Evolutionary conservation across 2,888 invertebrate genomes (phyloP).

Genomic region (Agapetus fuscipes): DNA sequence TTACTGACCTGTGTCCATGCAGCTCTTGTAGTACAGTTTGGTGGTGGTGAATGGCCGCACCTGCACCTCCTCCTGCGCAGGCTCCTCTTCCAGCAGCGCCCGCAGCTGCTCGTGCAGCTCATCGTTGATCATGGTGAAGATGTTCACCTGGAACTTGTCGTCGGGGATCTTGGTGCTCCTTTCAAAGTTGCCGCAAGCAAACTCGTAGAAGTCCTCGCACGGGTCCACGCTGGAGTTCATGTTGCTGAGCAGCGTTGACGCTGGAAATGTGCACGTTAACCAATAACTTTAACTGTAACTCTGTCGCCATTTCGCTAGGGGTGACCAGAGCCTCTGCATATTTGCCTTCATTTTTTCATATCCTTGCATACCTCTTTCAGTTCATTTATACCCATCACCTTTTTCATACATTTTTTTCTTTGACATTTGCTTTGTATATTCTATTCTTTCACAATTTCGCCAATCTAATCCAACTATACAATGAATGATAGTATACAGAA

Average conservation of each 20-base stretch:
- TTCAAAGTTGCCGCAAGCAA: conserved; percentile 64
- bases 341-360: no score
- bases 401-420: no score
- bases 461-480: no score
- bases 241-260: conserved; percentile 54
- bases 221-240: conserved; percentile 60
- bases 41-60: conserved; percentile 35
- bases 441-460: no score
- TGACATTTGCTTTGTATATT: no score
- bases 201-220: conserved; percentile 70
- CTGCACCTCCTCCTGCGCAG: conserved; percentile 28
- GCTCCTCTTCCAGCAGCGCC: conserved; percentile 31
- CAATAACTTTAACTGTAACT: no score
- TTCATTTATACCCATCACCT: no score
- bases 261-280: no score
- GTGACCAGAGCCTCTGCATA: no score
- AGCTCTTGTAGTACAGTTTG: conserved; percentile 34
- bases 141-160: conserved; percentile 42
- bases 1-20: conserved; percentile 35
- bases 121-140: conserved; percentile 35
- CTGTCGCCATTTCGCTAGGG: no score
- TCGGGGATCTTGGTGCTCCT: conserved; percentile 61
- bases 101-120: conserved; percentile 35
- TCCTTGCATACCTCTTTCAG: no score
- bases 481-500: no score